These are phyloP conservation scores for Brachypteracias leptosomus DNA, from an alignment of 2,113 vertebrate genomes.

Conservation along the genomic window DNA sequence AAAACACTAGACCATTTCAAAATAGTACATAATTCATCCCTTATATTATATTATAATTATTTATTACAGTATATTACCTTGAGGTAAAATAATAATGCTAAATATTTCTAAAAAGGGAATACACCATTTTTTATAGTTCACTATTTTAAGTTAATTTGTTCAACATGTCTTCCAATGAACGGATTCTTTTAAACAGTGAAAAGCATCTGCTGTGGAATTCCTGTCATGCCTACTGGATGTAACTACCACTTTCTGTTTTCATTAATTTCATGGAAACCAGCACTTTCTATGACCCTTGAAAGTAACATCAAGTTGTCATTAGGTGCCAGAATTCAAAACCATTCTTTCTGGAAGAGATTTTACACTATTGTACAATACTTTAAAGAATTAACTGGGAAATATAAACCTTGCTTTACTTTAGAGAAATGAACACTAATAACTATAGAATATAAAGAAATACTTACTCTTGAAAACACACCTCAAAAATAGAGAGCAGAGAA, in stretches of 20 bases:
- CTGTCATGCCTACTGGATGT: background rate
- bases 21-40: background rate
- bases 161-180: background rate
- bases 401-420: background rate
- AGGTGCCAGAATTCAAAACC: background rate
- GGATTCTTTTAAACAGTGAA: background rate
- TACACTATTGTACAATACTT: background rate
- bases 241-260: background rate
- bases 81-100: background rate
- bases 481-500: background rate
- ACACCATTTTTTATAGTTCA: background rate
- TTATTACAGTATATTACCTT: too few relatives aligned
- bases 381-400: background rate
- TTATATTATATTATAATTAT: background rate
- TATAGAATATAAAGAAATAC: background rate
- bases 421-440: background rate
- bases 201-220: background rate
- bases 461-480: background rate
- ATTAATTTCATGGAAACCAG: background rate
- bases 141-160: background rate
- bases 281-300: background rate
- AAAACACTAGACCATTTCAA: background rate
- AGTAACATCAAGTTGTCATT: background rate
- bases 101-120: background rate
- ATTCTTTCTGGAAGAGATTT: background rate